These are phyloP conservation scores for Caenorhabditis remanei DNA, from an alignment of 1,140 invertebrate species.

Conservation along the genomic window DNA sequence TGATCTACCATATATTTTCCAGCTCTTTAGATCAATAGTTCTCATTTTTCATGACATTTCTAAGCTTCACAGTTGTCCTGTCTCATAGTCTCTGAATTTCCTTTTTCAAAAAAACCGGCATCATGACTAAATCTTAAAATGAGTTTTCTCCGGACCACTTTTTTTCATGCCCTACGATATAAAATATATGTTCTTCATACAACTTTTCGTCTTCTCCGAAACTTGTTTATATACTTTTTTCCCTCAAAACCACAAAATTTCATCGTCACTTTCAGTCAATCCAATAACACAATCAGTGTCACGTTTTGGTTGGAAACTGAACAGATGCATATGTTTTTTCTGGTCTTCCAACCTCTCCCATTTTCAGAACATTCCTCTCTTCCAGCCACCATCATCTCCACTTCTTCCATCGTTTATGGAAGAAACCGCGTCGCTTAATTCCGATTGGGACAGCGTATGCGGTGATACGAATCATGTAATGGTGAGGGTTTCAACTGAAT, in stretches of 20 bases:
- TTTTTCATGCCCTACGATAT: not conserved
- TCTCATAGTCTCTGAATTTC: too few species aligned
- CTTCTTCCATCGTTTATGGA: slow-evolving; percentile 54
- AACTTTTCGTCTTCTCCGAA: not conserved
- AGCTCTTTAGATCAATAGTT: not conserved
- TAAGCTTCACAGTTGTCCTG: too few species aligned
- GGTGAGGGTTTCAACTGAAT: not conserved
- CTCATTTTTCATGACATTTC: too few species aligned
- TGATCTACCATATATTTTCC: slow-evolving; percentile 21
- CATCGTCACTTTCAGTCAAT: slow-evolving; percentile 1
- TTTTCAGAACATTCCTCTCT: slow-evolving; percentile 54
- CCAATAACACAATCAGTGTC: slow-evolving; percentile 50
- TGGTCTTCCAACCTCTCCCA: not conserved
- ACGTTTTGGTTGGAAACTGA: not conserved
- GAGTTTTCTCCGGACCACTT: too few species aligned
- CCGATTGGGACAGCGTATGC: slow-evolving; percentile 52
- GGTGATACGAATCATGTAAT: slow-evolving; percentile 48
- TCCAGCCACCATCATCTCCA: slow-evolving; percentile 47
- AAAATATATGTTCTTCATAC: not conserved
- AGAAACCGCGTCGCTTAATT: slow-evolving; percentile 48
- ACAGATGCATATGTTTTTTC: not conserved
- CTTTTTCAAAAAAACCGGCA: too few species aligned
- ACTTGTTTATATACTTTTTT: slow-evolving; percentile 1
- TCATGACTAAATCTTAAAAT: too few species aligned
- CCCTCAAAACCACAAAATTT: slow-evolving; percentile 27